These are phyloP conservation scores for Lomographa bimaculata DNA, from an alignment of 2,888 invertebrate species.

Conservation along the genomic window DNA sequence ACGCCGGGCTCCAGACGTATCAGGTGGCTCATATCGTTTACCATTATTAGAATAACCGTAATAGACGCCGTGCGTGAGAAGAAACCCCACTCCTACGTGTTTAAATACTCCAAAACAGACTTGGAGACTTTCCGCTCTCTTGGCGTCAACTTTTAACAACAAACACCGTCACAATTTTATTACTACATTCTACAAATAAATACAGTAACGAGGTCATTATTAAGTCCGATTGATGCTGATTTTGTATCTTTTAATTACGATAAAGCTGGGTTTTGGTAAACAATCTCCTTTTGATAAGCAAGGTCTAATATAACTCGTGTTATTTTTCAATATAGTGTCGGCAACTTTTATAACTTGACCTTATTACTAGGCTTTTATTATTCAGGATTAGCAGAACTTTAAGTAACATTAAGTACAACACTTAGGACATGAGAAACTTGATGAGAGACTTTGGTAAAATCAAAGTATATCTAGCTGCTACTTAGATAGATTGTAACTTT, in stretches of 20 bases:
- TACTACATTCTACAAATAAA: constrained; percentile 1
- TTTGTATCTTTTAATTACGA: not conserved
- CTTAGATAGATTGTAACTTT: too few species aligned
- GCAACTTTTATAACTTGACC: too few species aligned
- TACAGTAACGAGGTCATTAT: constrained; percentile 8
- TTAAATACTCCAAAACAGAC: constrained; percentile 1
- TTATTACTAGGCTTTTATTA: too few species aligned
- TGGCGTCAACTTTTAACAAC: constrained; percentile 8
- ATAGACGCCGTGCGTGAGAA: constrained; percentile 12
- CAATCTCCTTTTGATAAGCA: too few species aligned
- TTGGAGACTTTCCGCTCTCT: not conserved
- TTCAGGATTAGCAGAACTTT: too few species aligned
- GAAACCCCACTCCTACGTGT: constrained; percentile 8
- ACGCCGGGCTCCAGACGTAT: constrained; percentile 61
- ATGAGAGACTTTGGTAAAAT: too few species aligned
- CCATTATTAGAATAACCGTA: constrained; percentile 23
- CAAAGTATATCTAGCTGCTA: too few species aligned
- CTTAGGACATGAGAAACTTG: too few species aligned
- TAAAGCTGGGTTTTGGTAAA: not conserved
- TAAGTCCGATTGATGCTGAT: not conserved
- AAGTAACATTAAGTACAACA: too few species aligned
- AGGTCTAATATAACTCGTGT: too few species aligned
- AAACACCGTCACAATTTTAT: constrained; percentile 4
- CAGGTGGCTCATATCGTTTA: constrained; percentile 52
- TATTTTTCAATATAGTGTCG: too few species aligned